phyloP scores from a whole-genome alignment of 2,113 vertebrate genomes.

The Heterocephalus glaber region DNA sequence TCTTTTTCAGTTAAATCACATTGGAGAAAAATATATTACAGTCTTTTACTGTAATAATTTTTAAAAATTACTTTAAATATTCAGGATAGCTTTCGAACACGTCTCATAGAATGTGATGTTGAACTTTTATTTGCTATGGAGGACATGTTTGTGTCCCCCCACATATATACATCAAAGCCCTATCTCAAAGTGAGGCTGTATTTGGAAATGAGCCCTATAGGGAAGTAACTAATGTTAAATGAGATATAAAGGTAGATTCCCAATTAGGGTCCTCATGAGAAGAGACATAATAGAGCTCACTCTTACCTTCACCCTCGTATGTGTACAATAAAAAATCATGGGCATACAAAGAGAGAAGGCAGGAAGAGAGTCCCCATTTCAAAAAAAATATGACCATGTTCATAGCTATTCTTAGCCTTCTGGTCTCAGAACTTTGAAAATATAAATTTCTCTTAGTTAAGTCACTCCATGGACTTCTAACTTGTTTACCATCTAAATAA shows the following conservation, averaged over 20 bases:
- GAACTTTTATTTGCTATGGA: background rate
- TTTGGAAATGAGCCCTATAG: background rate
- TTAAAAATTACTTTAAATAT: too few relatives aligned
- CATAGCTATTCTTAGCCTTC: background rate
- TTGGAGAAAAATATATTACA: too few relatives aligned
- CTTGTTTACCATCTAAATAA: background rate
- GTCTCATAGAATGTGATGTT: background rate
- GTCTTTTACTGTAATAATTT: too few relatives aligned
- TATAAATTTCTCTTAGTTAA: background rate
- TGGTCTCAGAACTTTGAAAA: background rate
- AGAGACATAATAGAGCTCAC: background rate
- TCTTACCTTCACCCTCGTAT: background rate
- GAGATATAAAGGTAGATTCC: background rate
- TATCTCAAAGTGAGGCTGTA: background rate
- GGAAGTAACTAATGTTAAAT: background rate
- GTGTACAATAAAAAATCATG: background rate
- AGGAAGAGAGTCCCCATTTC: background rate
- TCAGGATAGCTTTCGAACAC: too few relatives aligned
- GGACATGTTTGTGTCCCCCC: background rate
- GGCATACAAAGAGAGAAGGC: background rate
- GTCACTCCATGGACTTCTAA: background rate
- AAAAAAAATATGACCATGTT: background rate
- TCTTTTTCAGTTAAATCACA: too few relatives aligned
- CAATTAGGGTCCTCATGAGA: background rate
- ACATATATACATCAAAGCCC: background rate